Evolutionary conservation across 2,888 invertebrate species (phyloP).

Genomic region (Cataglyphis cursor): DNA sequence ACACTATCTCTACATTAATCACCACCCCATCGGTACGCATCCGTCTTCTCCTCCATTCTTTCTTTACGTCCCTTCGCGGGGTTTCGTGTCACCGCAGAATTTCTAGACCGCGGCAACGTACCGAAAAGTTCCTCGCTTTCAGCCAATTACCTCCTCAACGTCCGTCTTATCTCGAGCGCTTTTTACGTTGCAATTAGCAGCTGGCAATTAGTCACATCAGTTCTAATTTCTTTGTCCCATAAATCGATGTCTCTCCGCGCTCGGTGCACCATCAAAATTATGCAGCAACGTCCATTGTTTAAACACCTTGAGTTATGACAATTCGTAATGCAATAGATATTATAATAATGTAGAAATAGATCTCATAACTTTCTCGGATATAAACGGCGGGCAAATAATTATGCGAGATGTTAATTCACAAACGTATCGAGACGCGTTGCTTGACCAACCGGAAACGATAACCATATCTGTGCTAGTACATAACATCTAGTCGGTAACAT

Average conservation of each 20-base stretch:
- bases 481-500: conserved; percentile 70
- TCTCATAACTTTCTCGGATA: neutral
- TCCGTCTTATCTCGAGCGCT: conserved; percentile 58
- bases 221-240: conserved; percentile 40
- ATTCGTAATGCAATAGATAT: neutral
- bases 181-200: conserved; percentile 50
- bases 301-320: neutral
- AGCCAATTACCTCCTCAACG: conserved; percentile 53
- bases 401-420: neutral
- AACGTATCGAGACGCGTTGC: neutral
- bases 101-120: conserved; percentile 27
- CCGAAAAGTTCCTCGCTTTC: conserved; percentile 49
- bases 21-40: conserved; percentile 59
- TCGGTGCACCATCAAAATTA: neutral
- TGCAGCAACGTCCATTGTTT: neutral
- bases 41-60: conserved; percentile 50
- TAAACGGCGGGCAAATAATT: neutral
- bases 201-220: conserved; percentile 34
- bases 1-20: conserved; percentile 76
- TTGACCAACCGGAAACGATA: conserved; percentile 11
- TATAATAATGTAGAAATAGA: neutral
- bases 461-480: conserved; percentile 11
- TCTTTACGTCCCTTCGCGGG: conserved; percentile 26
- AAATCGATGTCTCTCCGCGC: conserved; percentile 23
- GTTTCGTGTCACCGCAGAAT: conserved; percentile 45